Evolutionary conservation across 1,140 invertebrate species (phyloP), one percentile per base, ranked within the genome.

Genomic region (Artemia franciscana): DNA sequence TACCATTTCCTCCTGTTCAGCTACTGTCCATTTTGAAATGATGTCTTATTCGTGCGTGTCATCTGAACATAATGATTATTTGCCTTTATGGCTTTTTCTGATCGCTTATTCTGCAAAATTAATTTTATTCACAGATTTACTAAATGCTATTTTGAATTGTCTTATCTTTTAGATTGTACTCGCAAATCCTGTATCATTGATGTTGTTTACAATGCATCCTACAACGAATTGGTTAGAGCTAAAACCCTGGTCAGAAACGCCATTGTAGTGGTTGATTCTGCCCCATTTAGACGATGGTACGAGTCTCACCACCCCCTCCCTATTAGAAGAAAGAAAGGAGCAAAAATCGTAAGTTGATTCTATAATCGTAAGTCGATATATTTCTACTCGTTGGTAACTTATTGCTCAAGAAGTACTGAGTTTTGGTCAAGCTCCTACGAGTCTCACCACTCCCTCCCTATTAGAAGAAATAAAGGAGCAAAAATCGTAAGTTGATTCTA

Each of bases 201-300:
- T 78, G 93, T 98, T 58, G 90, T 99, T 12, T 99, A 99, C 80
- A 98, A 99, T 78, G 92, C 96, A 18, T 94, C 90, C 64, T 98
- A 97, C 80, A 94, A 94, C 73, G 94, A 98, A 75, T 81, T 98
- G 79, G 94, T 99, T 26, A 82, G 96, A 76, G 99, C 95, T 64
- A 99, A 99, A 75, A 99, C 96, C 24, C 78, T 99, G 67, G 94
- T 98, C 58, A 98, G 98, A 75, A 96, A 96, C 75, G 87, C 87
- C 62, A 96, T 99, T 75, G 87, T 99, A 65, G 84, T 91, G 24
- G 86, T 99, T 72, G 96, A 99, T 78, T 93, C 92, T 39, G 92
- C 92, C 59, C 95, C 96, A 61, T 98, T 97, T 79, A 83, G 94
- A 73, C 92, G 96, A 71, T 99, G 93, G 93, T 99, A 97, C 73